Evolutionary conservation across 2,113 vertebrate species (phyloP).

Genomic region (Eptesicus fuscus): DNA sequence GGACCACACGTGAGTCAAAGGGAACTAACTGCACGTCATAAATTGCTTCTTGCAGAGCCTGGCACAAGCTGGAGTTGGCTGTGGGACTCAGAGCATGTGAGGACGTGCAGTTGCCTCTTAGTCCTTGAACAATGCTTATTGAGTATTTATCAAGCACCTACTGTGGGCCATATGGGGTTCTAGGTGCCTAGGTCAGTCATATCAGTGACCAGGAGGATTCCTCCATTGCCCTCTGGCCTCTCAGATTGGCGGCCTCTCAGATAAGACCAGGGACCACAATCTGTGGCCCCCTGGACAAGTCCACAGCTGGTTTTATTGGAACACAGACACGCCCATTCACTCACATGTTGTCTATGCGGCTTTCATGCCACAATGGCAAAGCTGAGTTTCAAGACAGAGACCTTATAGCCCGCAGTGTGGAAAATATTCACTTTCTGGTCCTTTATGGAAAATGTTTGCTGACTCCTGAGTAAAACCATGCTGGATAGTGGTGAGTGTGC

Average conservation of each 20-base stretch:
- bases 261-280: accelerated
- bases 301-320: accelerated
- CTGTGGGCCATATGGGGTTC: neutral
- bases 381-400: neutral
- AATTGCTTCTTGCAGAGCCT: neutral
- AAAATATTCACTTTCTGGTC: neutral
- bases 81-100: neutral
- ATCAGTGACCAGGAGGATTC: neutral
- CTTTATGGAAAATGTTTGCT: neutral
- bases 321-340: accelerated
- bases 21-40: neutral
- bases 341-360: neutral
- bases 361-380: neutral
- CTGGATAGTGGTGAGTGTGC: accelerated
- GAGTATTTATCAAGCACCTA: too few species aligned
- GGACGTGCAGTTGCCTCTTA: accelerated
- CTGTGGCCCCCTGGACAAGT: accelerated
- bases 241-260: neutral
- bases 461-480: neutral
- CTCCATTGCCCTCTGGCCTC: accelerated
- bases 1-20: neutral
- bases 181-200: neutral
- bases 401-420: accelerated
- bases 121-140: neutral
- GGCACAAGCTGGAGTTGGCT: accelerated